These are phyloP conservation scores for Myripristis murdjan DNA, from an alignment of 2,797 vertebrate species.

Conservation along the genomic window DNA sequence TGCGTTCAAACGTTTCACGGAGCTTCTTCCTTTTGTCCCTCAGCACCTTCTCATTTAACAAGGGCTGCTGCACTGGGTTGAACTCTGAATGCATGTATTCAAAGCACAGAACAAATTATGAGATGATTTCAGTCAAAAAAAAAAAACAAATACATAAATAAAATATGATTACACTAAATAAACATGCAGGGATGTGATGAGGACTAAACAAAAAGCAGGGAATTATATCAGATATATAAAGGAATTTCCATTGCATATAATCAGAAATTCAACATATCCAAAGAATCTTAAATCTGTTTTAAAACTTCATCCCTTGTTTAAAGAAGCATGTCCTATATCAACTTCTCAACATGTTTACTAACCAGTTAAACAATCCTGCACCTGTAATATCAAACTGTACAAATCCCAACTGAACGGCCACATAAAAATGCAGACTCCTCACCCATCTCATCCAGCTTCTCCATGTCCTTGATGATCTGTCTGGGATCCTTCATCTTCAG, in stretches of 20 bases:
- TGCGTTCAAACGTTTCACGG: constrained; percentile 97
- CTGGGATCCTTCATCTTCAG: constrained; percentile 99
- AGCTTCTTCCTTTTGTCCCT: constrained; percentile 98
- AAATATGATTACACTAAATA: background rate
- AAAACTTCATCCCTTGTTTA: background rate
- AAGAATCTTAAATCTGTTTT: background rate
- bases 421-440: constrained; percentile 46
- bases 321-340: background rate
- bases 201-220: background rate
- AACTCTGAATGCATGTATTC: constrained; percentile 87
- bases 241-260: background rate
- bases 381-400: background rate
- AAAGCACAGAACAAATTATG: background rate
- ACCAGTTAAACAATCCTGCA: background rate
- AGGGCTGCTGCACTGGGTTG: constrained; percentile 94
- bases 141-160: background rate
- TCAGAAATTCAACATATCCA: background rate
- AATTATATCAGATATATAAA: background rate
- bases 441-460: constrained; percentile 99
- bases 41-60: constrained; percentile 95
- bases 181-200: background rate
- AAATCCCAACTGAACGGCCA: background rate
- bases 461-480: constrained; percentile 98
- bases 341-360: background rate
- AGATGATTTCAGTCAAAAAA: too few relatives aligned